Evolutionary conservation across 2,888 invertebrate species (phyloP), one percentile per base, ranked within the genome.

Genomic region (Eupithecia abbreviata): DNA sequence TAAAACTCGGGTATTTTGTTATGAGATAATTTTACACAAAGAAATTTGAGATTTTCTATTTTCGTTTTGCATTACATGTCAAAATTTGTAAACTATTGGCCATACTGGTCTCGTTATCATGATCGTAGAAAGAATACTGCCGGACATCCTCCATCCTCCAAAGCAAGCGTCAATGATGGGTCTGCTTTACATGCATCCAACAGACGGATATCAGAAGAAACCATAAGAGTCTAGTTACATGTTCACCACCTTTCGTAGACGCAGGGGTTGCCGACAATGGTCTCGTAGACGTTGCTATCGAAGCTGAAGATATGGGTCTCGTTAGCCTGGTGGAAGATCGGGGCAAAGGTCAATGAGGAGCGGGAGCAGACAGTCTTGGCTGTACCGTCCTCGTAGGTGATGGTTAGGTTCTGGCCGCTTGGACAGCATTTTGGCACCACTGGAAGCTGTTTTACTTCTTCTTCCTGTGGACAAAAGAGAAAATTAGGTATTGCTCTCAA

Each of bases 221-320:
- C 75, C 77, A 79, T 76, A 77, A 76, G 75, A 79, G 74, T 81
- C 79, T 79, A 78, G 83, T 79, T 80, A 80, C 80, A 82, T 81
- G 81, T 78, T 83, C 80, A 83, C 79, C 86, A 96, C 96, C 93
- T 96, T 86, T 94, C 95, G 85, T 94, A 92, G 80, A 84, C 85
- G 86, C 96, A 96, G 69, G 96, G 96, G 83, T 95, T 95, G 42
- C 96, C 96, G 69, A 96, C 92, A 69, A 96, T 91, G 2, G 96
- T 95, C 79, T 96, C 94, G 83, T 95, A 96, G 45, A 92, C 88
- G 71, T 94, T 93, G 82, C 88, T 91, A 74, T 93, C 91, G 72
- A 92, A 94, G 67, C 89, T 90, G 85, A 93, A 91, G 76, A 95
- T 91, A 76, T 95, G 95, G 0, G 94, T 94, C 55, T 89, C 91